Evolutionary conservation across 2,797 vertebrate genomes (phyloP), one percentile per base, ranked within the genome.

Genomic region (Sebastes diaconus): DNA sequence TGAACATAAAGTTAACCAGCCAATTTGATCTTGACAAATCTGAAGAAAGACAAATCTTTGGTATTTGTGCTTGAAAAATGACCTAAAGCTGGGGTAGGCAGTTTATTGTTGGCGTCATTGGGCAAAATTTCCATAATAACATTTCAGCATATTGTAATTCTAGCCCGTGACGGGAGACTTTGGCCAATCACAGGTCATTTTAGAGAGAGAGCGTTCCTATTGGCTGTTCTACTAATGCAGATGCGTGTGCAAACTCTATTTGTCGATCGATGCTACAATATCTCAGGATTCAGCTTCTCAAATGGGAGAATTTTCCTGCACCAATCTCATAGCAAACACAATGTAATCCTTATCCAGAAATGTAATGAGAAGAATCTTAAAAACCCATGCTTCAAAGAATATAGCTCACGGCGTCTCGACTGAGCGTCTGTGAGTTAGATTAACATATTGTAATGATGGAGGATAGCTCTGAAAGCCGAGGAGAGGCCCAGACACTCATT

Each of bases 291-390:
- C 2, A 18, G 8, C 25, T 13, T 57, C 59, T 30, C 3, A 54
- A 27, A 27, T 54, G 12, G n/a, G 18, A 34, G 6, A 8, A 18
- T 52, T 58, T 1, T 64, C 12, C 32, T 68, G n/a, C 69, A 68
- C 13, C 57, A 24, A 22, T 80, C 70, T 64, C 27, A 76, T 34
- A 74, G 74, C 74, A 77, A 75, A 81, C 79, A 73, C 29, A 84
- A 86, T 90, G 60, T 88, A 87, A 66, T 74, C 65, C 73, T 81
- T 80, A 70, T 25, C 68, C 79, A 54, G 63, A 77, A 77, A 86
- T 68, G 14, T 69, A 84, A 82, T 78, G 73, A 84, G 65, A 76
- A 55, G 61, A 75, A 74, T 71, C 57, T 84, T 74, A 77, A 78
- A 84, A 79, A 57, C 13, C 34, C 14, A n/a, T 16, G 46, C 79